Base-by-base conservation (phyloP, 2,113 vertebrate species). In the Chelonoidis abingdonii region DNA sequence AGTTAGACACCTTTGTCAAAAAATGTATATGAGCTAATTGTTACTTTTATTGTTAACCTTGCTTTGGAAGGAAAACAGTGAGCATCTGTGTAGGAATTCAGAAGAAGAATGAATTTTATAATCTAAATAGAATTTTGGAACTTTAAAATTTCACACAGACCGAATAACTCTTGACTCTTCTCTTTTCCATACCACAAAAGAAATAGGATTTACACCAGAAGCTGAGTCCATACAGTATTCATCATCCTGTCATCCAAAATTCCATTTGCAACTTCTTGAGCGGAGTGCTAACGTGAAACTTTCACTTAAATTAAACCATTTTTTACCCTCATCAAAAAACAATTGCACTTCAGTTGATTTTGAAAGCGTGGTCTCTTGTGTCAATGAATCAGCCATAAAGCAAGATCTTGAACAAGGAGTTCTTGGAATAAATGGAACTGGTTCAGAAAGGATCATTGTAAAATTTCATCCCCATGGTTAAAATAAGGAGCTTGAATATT, bases 291-390 rank as follows among this genome's bases (percentile, higher is more conserved):
- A 24, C 35, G 5, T 87, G 1, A 88, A 21, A 84, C 50, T 87
- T 88, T 57, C 75, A 81, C 53, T 94, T 86, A 57, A 85, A 82
- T 93, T 86, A 95, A 83, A 94, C 52, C 78, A 88, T 86, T 93
- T 91, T 95, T 84, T 69, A 53, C 27, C 69, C 49, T 95, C 47
- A 62, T 80, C 88, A 38, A 90, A 95, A 97, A 96, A 89, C 89
- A 79, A 69, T 19, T n/a, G 2, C 56, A 87, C 31, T 38, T 78
- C 35, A 84, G 1, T 89, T 96, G 24, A 22, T 52, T 92, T 92
- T 88, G 54, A 84, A 95, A 94, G 44, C 5, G 84, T 82, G 83
- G 78, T 94, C 81, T 88, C 85, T 8, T 96, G 87, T 3, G 1
- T 96, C 93, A 97, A 79, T 31, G 35, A 54, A 0, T 65, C 29